These are phyloP conservation scores for Cryptotermes secundus DNA, from an alignment of 1,140 invertebrate species.

Conservation along the genomic window DNA sequence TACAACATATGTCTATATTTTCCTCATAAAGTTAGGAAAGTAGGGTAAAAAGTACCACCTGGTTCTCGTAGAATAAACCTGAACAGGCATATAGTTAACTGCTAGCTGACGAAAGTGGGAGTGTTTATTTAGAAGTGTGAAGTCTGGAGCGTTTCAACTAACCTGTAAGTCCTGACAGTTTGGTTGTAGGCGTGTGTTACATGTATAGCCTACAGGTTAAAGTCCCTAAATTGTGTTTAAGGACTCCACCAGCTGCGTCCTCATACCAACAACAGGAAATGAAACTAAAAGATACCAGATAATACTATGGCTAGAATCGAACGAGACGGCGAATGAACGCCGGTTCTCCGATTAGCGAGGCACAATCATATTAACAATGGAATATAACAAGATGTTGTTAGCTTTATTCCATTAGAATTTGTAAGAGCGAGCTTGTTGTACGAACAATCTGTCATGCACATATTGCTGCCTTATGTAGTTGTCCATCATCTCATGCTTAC, in stretches of 20 bases:
- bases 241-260: background rate
- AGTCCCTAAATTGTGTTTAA: background rate
- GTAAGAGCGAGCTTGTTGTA: too few relatives aligned
- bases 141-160: background rate
- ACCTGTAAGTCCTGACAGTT: background rate
- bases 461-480: too few relatives aligned
- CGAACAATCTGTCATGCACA: too few relatives aligned
- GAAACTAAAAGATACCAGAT: background rate
- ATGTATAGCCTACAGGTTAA: background rate
- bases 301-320: too few relatives aligned
- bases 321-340: too few relatives aligned
- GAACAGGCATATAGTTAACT: background rate
- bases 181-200: background rate
- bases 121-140: background rate
- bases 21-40: too few relatives aligned
- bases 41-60: background rate
- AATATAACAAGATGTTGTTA: background rate
- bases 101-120: background rate
- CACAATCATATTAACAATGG: background rate
- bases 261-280: background rate
- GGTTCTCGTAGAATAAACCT: background rate
- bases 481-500: too few relatives aligned
- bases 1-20: too few relatives aligned
- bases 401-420: too few relatives aligned
- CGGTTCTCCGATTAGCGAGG: background rate